Conservation (phyloP, 2,113 vertebrate species). For the Myrmecobius fasciatus region DNA sequence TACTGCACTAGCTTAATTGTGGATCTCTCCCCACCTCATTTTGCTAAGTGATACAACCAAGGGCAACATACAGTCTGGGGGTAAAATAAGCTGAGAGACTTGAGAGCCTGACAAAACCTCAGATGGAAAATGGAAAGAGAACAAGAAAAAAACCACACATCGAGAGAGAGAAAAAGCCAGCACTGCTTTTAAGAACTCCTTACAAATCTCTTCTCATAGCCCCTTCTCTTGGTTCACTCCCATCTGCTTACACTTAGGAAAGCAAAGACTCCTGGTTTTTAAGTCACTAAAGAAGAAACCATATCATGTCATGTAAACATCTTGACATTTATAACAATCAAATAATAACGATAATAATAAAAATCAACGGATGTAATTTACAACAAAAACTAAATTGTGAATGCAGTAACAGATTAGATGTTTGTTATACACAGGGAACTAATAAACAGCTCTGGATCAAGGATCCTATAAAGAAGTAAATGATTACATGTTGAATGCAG, state of each 20-base stretch:
- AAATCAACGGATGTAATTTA: not conserved
- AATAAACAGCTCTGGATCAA: not conserved
- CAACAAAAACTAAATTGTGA: slow-evolving; percentile 3
- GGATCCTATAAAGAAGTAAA: not conserved
- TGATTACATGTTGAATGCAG: not conserved
- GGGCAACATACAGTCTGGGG: slow-evolving; percentile 22
- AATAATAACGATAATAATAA: not conserved
- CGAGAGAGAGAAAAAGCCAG: slow-evolving; percentile 55
- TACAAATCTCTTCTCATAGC: slow-evolving; percentile 57
- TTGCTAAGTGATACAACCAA: slow-evolving; percentile 35
- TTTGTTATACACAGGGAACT: slow-evolving; percentile 5
- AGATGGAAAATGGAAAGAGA: slow-evolving; percentile 68
- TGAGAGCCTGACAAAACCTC: slow-evolving; percentile 41
- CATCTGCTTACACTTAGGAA: slow-evolving; percentile 58
- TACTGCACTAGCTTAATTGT: not conserved
- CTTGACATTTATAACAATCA: slow-evolving; percentile 27
- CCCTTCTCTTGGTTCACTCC: slow-evolving; percentile 18
- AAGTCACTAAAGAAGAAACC: not conserved
- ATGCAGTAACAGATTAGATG: not conserved
- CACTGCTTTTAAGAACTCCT: slow-evolving; percentile 54
- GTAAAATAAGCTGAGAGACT: slow-evolving; percentile 41
- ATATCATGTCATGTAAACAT: not conserved
- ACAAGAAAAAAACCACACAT: slow-evolving; percentile 53
- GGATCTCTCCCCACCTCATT: not conserved
- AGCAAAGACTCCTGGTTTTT: slow-evolving; percentile 29